Conservation (phyloP, 2,888 invertebrate species). For the Caenorhabditis uteleia region DNA sequence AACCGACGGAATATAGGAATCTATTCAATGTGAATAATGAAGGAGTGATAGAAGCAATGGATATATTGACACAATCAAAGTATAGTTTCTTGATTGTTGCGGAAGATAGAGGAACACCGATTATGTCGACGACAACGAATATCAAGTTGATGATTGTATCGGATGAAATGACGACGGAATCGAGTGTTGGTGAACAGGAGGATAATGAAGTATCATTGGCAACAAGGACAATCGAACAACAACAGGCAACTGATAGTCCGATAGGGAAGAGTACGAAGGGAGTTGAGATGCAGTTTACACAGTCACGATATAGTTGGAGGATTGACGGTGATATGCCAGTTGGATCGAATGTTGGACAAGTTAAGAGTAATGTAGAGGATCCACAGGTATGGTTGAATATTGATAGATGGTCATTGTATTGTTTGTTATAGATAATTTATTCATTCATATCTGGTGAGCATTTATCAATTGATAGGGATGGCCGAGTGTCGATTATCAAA, state of each 20-base stretch:
- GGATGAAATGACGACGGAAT: not conserved
- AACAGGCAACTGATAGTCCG: not conserved
- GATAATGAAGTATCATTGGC: conserved; percentile 20
- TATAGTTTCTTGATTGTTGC: conserved; percentile 51
- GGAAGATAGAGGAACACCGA: conserved; percentile 38
- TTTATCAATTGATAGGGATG: conserved; percentile 31
- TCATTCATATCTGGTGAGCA: conserved; percentile 17
- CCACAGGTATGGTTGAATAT: not conserved
- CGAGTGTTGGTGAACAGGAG: conserved; percentile 7
- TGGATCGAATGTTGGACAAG: conserved; percentile 37
- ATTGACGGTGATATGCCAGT: conserved; percentile 12
- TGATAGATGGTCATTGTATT: not conserved
- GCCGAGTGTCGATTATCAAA: conserved; percentile 26
- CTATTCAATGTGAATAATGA: conserved; percentile 51
- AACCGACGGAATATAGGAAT: conserved; percentile 55
- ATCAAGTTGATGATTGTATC: conserved; percentile 39
- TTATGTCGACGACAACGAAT: conserved; percentile 41
- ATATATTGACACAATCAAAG: conserved; percentile 23
- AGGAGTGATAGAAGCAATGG: conserved; percentile 38
- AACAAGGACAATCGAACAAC: not conserved
- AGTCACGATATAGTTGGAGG: conserved; percentile 21
- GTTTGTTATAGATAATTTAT: conserved; percentile 7
- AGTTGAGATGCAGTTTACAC: conserved; percentile 4
- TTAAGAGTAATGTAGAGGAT: conserved; percentile 4
- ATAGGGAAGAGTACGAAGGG: not conserved